These are phyloP conservation scores for Antedon mediterranea DNA, from an alignment of 53 echinoderm and acorn worm species.

Conservation along the genomic window DNA sequence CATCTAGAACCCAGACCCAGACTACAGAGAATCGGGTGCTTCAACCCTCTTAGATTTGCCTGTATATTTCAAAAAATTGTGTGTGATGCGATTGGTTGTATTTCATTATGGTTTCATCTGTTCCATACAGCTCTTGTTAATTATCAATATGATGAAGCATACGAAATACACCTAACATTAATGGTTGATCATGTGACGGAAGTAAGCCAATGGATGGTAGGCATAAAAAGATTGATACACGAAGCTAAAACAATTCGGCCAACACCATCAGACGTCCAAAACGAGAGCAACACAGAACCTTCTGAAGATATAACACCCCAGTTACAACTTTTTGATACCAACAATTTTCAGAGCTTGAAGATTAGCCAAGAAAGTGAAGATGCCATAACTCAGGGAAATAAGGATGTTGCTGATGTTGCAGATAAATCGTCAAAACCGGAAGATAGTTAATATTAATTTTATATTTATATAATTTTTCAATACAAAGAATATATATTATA, in stretches of 20 bases:
- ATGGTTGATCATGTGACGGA: slow-evolving; percentile 73
- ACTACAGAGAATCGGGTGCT: too few relatives aligned
- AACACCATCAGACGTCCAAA: background rate
- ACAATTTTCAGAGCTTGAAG: background rate
- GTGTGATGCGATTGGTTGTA: too few relatives aligned
- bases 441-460: too few relatives aligned
- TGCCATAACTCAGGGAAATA: background rate
- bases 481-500: too few relatives aligned
- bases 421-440: too few relatives aligned
- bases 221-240: slow-evolving; percentile 56
- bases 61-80: too few relatives aligned
- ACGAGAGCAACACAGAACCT: background rate
- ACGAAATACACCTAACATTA: slow-evolving; percentile 42
- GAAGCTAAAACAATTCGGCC: slow-evolving; percentile 49
- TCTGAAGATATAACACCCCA: background rate
- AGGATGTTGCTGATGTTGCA: too few relatives aligned
- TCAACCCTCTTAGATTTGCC: too few relatives aligned
- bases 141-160: slow-evolving; percentile 47
- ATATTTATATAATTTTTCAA: too few relatives aligned
- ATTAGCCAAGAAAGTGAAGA: background rate
- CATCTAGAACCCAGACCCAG: too few relatives aligned
- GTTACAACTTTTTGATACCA: background rate
- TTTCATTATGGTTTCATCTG: too few relatives aligned
- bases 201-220: slow-evolving; percentile 92
- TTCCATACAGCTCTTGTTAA: slow-evolving; percentile 29